phyloP scores from a whole-genome alignment of 2,888 invertebrate genomes.

The Apamea epomidion region DNA sequence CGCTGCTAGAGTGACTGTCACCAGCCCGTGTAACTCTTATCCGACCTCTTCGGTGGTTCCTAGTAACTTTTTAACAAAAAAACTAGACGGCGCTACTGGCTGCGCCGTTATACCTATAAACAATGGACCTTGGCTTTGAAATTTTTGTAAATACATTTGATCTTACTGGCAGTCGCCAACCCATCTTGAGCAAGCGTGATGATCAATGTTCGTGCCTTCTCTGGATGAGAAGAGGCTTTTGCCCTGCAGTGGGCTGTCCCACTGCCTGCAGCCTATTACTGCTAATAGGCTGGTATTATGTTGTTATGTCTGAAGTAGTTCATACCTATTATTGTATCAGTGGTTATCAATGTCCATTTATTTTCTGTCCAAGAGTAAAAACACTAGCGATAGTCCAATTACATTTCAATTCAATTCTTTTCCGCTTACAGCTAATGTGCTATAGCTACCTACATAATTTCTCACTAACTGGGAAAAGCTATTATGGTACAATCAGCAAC shows the following conservation, averaged over 20 bases:
- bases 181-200: too few species aligned
- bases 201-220: too few species aligned
- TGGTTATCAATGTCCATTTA: not conserved
- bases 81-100: not conserved
- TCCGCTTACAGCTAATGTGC: not conserved
- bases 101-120: not conserved
- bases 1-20: not conserved
- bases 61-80: not conserved
- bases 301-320: too few species aligned
- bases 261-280: too few species aligned
- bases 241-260: too few species aligned
- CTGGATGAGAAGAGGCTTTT: too few species aligned
- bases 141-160: not conserved
- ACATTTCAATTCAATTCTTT: not conserved
- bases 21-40: not conserved
- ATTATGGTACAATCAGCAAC: too few species aligned
- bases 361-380: not conserved
- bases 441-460: not conserved
- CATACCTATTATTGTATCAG: too few species aligned
- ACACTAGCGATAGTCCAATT: not conserved
- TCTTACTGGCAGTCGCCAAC: too few species aligned
- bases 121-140: too few species aligned
- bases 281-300: too few species aligned
- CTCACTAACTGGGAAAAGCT: not conserved
- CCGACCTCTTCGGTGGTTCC: not conserved